Evolutionary conservation across 2,888 invertebrate species (phyloP).

Genomic region (Scaptomyza reducta): DNA sequence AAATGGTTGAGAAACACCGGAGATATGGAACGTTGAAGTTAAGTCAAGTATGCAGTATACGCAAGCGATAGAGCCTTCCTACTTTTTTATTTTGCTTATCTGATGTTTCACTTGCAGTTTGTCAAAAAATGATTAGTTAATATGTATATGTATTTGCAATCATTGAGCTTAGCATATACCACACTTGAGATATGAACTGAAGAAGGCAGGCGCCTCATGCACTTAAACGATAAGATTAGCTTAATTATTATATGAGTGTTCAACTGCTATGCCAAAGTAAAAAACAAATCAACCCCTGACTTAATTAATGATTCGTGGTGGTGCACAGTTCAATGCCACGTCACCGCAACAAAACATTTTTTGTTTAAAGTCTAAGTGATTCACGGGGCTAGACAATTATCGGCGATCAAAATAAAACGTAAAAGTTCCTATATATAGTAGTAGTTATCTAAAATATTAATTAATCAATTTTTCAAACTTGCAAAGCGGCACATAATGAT

Average conservation of each 20-base stretch:
- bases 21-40: too few relatives aligned
- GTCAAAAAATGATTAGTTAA: slow-evolving; percentile 31
- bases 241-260: slow-evolving; percentile 50
- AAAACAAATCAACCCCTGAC: slow-evolving; percentile 29
- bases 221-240: slow-evolving; percentile 58
- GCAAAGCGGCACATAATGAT: slow-evolving; percentile 9
- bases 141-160: slow-evolving; percentile 27
- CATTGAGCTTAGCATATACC: slow-evolving; percentile 22
- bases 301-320: slow-evolving; percentile 28
- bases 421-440: slow-evolving; percentile 32
- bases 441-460: slow-evolving; percentile 45
- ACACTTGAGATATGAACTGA: slow-evolving; percentile 32
- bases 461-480: slow-evolving; percentile 27
- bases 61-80: too few relatives aligned
- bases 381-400: slow-evolving; percentile 23
- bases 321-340: slow-evolving; percentile 15
- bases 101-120: slow-evolving; percentile 56
- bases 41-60: too few relatives aligned
- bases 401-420: slow-evolving; percentile 17
- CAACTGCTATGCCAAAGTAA: slow-evolving; percentile 7
- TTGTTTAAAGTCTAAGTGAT: slow-evolving; percentile 23
- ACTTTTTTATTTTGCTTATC: slow-evolving; percentile 41
- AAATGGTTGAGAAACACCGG: too few relatives aligned
- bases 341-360: slow-evolving; percentile 13
- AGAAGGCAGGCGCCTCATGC: slow-evolving; percentile 41